Evolutionary conservation across 2,113 vertebrate genomes (phyloP).

Genomic region (Phylloscopus trochiloides): DNA sequence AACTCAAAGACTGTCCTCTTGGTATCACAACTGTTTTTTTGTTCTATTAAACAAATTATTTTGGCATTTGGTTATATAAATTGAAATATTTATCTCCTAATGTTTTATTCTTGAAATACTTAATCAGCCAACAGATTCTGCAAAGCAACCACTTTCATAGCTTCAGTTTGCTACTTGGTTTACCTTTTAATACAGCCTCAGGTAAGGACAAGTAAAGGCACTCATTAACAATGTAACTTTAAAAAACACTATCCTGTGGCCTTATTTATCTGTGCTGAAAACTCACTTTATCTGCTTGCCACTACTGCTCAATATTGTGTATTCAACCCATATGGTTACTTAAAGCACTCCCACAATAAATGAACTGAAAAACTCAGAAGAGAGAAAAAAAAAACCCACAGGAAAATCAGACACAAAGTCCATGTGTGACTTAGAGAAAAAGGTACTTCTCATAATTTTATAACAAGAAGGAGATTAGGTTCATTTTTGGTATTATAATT

Average conservation of each 20-base stretch:
- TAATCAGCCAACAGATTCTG: not conserved
- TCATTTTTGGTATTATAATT: not conserved
- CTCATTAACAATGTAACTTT: not conserved
- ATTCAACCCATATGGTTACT: not conserved
- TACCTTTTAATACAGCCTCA: not conserved
- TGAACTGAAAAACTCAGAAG: not conserved
- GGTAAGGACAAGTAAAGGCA: not conserved
- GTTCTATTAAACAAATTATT: not conserved
- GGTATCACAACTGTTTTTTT: not conserved
- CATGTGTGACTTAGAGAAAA: rapidly evolving
- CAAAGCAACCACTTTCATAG: not conserved
- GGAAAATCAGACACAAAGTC: not conserved
- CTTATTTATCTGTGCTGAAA: not conserved
- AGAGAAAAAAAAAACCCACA: not conserved
- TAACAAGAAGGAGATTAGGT: not conserved
- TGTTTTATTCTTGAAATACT: not conserved
- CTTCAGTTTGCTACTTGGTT: not conserved
- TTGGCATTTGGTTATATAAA: not conserved
- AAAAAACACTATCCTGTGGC: rapidly evolving
- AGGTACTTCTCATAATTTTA: not conserved
- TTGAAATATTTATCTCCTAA: not conserved
- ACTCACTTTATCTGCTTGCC: not conserved
- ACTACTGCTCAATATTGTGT: not conserved
- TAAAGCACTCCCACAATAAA: not conserved
- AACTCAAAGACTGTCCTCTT: not conserved